A percentile compares a stretch with the other conserved stretches of the same genome.
Evolutionary conservation across 2,113 vertebrate species (phyloP).

Genomic region (Sakesphorus luctuosus): DNA sequence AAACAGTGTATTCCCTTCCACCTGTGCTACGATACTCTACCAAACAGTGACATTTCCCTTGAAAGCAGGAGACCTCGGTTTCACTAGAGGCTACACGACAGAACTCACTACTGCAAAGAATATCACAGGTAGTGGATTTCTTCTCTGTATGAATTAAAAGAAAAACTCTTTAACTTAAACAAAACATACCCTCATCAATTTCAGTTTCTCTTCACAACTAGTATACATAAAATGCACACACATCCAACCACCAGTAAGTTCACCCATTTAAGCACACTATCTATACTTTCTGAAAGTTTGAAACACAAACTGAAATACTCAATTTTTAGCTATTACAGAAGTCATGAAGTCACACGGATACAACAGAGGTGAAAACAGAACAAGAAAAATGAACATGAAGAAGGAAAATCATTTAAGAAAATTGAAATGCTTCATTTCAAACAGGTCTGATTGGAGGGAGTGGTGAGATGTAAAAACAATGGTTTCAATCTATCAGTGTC

Average conservation of each 20-base stretch:
- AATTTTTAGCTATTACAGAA: not conserved
- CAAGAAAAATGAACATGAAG: not conserved
- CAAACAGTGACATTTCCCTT: not conserved
- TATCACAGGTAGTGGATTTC: not conserved
- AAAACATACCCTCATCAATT: not conserved
- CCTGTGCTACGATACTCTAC: not conserved
- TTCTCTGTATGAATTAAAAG: not conserved
- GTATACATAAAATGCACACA: rapidly evolving
- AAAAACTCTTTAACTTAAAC: not conserved
- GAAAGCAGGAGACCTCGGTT: not conserved
- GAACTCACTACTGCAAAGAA: not conserved
- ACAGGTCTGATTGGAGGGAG: not conserved
- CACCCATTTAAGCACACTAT: not conserved
- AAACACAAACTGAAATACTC: not conserved
- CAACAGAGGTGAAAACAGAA: not conserved
- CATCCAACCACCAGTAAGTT: not conserved
- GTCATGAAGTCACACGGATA: not conserved
- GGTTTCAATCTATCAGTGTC: not conserved
- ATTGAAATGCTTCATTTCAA: not conserved
- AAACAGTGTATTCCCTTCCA: not conserved
- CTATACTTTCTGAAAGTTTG: not conserved
- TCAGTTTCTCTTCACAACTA: not conserved
- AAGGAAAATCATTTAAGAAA: not conserved
- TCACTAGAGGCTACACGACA: not conserved
- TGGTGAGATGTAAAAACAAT: not conserved